Evolutionary conservation across 2,113 vertebrate species (phyloP).

Genomic region (Dromiciops gliroides): DNA sequence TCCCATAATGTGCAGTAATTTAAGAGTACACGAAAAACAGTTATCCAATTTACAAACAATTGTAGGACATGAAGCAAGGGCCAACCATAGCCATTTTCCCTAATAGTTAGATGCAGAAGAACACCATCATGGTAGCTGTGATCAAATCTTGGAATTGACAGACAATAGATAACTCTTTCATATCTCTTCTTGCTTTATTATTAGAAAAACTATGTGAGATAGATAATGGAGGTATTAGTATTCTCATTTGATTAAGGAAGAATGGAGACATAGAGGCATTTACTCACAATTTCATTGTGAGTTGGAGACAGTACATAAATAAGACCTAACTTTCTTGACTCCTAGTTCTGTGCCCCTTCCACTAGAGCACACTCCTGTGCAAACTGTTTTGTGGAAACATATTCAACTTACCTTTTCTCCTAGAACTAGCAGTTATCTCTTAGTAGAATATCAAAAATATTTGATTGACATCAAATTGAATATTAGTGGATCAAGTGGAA

Average conservation of each 20-base stretch:
- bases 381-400: not conserved
- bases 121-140: not conserved
- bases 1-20: not conserved
- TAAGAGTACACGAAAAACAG: not conserved
- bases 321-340: not conserved
- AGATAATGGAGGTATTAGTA: not conserved
- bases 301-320: not conserved
- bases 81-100: constrained; percentile 14
- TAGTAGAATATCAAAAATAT: constrained; percentile 40
- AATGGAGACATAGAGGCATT: not conserved
- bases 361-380: not conserved
- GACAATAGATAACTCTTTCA: not conserved
- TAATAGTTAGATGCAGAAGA: not conserved
- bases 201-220: not conserved
- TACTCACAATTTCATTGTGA: not conserved
- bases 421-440: not conserved
- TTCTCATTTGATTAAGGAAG: not conserved
- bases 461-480: constrained; percentile 54
- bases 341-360: not conserved
- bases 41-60: constrained; percentile 24
- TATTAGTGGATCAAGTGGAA: constrained; percentile 47
- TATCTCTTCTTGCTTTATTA: not conserved
- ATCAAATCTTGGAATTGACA: not conserved
- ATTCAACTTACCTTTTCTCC: not conserved
- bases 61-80: not conserved